Evolutionary conservation across 2,888 invertebrate species (phyloP), one percentile per base, ranked within the genome.

Genomic region (Amorpha juglandis): DNA sequence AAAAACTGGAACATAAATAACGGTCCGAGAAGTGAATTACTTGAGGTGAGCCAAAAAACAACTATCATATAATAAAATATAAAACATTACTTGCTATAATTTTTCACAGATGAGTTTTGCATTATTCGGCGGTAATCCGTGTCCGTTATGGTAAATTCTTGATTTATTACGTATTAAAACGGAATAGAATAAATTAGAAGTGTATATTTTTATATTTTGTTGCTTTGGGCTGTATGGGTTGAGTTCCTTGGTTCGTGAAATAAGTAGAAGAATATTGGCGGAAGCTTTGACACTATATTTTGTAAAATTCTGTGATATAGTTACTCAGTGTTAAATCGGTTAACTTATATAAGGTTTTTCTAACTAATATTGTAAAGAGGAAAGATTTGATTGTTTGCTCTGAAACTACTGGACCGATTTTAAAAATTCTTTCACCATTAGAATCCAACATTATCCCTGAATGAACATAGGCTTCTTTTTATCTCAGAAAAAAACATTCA

Each of bases 31-130:
- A 55, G 55, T 38, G 19, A 38, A 16, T 55, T 9, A 38, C 35
- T 55, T 16, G 27, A 35, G 16, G 38, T 7, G 9, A 16, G 9
- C 27, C 27, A 27, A 55, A 38, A 35, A 35, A 35, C 35, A 27
- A 27, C 27, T 4, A 27, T 27, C 38, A 16, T 9, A 55, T 38
- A 55, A 55, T 55, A 7, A 38, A 51, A 55, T 55, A 19, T 38
- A 55, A 55, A 16, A 55, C 55, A 55, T 55, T 55, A 55, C 38
- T 55, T 55, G 55, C 55, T 35, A n/a, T 55, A 35, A 55, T 55
- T 55, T 55, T 55, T 55, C 55, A 55, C 55, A 55, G 55, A 55
- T 55, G 55, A 55, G 16, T 55, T 16, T 35, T 38, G 16, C 38
- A 55, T 55, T 55, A 55, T 38, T 55, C 55, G 55, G 16, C 33